A percentile compares a stretch with the other conserved stretches of the same genome.
Evolutionary conservation across 1,140 invertebrate species (phyloP).

Genomic region (Danaus plexippus): DNA sequence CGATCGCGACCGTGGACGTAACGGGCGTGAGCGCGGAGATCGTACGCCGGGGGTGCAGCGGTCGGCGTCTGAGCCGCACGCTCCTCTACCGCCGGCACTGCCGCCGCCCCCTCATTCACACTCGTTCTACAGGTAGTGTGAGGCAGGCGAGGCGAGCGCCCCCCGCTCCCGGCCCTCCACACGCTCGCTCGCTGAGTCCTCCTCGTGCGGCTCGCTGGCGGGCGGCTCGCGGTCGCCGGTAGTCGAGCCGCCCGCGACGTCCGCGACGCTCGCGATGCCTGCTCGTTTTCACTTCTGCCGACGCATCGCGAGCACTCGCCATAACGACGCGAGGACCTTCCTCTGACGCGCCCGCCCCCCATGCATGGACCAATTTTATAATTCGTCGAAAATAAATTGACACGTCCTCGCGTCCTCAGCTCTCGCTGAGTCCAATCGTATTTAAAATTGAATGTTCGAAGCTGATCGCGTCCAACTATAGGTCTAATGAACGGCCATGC

Average conservation of each 20-base stretch:
- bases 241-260: slow-evolving; percentile 19
- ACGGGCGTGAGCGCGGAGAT: slow-evolving; percentile 38
- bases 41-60: slow-evolving; percentile 72
- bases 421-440: slow-evolving; percentile 49
- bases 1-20: slow-evolving; percentile 36
- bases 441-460: slow-evolving; percentile 20
- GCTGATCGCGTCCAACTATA: slow-evolving; percentile 34
- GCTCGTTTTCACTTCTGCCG: slow-evolving; percentile 62
- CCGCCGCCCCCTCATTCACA: slow-evolving; percentile 68
- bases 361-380: slow-evolving; percentile 65
- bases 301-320: slow-evolving; percentile 43
- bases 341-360: slow-evolving; percentile 50
- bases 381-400: slow-evolving; percentile 45
- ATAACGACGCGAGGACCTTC: slow-evolving; percentile 53
- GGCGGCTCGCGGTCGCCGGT: slow-evolving; percentile 22
- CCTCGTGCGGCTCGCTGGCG: slow-evolving; percentile 58
- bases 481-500: slow-evolving; percentile 30
- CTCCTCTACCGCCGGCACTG: slow-evolving; percentile 64
- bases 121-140: slow-evolving; percentile 69
- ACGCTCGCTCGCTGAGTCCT: slow-evolving; percentile 63
- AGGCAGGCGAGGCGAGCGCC: slow-evolving; percentile 63
- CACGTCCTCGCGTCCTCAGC: slow-evolving; percentile 49
- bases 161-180: slow-evolving; percentile 53
- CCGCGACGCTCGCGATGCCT: slow-evolving; percentile 33
- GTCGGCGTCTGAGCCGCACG: slow-evolving; percentile 75